Conservation (phyloP, 2,888 invertebrate species). For the Drosophila tanythrix region DNA sequence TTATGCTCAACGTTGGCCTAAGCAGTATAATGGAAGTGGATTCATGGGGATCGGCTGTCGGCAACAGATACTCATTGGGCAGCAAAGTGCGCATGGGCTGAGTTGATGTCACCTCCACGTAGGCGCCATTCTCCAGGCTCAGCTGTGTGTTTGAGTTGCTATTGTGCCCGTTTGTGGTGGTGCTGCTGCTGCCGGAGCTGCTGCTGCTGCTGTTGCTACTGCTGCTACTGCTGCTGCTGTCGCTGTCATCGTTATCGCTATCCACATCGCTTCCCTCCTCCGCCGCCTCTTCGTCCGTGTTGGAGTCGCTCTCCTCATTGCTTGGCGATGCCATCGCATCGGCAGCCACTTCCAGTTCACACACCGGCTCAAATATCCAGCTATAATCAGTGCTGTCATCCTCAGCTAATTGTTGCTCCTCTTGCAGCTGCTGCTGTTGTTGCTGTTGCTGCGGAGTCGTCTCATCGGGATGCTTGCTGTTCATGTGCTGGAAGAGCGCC, state of each 20-base stretch:
- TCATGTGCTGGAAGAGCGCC: constrained; percentile 83
- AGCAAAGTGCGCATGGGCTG: constrained; percentile 48
- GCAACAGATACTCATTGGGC: constrained; percentile 67
- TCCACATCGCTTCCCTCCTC: constrained; percentile 58
- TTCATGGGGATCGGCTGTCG: constrained; percentile 72
- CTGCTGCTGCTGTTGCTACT: constrained; percentile 43
- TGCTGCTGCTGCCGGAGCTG: constrained; percentile 30
- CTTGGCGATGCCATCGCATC: constrained; percentile 32
- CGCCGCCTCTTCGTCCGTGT: constrained; percentile 53
- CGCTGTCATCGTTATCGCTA: constrained; percentile 59
- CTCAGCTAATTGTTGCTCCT: constrained; percentile 66
- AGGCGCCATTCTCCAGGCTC: constrained; percentile 56
- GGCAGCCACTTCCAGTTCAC: constrained; percentile 73
- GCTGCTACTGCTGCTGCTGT: constrained; percentile 45
- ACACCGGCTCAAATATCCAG: constrained; percentile 84
- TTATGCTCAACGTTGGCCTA: constrained; percentile 58
- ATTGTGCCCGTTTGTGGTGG: constrained; percentile 11
- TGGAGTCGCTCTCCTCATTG: constrained; percentile 39
- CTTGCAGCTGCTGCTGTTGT: constrained; percentile 26
- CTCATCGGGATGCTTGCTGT: constrained; percentile 78
- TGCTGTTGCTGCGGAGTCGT: constrained; percentile 39
- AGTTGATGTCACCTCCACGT: constrained; percentile 56
- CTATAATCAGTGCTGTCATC: constrained; percentile 79
- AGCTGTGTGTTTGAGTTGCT: constrained; percentile 67
- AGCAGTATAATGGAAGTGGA: constrained; percentile 81